Conservation (phyloP, 2,797 vertebrate species). For the Liasis olivaceus region DNA sequence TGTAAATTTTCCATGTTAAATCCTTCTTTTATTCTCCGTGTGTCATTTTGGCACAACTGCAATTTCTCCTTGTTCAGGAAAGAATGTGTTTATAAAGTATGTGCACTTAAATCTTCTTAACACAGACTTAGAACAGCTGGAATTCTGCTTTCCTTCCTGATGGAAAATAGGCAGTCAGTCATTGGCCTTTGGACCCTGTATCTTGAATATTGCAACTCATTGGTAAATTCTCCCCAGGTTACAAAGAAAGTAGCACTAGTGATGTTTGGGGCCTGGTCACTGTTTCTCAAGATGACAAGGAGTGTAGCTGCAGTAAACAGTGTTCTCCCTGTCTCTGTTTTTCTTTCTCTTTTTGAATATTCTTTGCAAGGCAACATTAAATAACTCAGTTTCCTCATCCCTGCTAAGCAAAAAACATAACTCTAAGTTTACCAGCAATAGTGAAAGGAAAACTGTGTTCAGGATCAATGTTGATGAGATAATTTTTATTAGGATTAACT, state of each 20-base stretch:
- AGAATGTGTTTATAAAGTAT: not conserved
- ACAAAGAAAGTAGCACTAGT: not conserved
- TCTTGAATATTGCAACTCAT: not conserved
- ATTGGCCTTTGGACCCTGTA: not conserved
- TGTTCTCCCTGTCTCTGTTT: not conserved
- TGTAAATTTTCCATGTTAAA: not conserved
- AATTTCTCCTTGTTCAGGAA: not conserved
- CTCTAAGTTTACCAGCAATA: not conserved
- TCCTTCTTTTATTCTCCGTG: not conserved
- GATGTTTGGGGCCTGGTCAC: not conserved
- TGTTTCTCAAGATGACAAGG: not conserved
- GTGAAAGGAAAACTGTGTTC: not conserved
- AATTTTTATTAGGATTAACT: not conserved
- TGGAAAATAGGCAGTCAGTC: not conserved
- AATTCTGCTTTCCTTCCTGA: not conserved
- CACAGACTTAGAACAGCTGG: not conserved
- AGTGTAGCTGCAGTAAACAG: constrained; percentile 28
- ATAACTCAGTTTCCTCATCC: not conserved
- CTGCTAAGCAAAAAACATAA: not conserved
- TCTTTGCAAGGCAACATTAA: not conserved
- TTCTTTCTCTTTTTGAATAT: constrained; percentile 17
- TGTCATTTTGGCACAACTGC: not conserved
- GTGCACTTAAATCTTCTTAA: not conserved
- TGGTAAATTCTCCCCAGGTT: not conserved
- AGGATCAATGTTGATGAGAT: not conserved